phyloP scores from a whole-genome alignment of 2,113 vertebrate genomes.

The Ageneiosus marmoratus region DNA sequence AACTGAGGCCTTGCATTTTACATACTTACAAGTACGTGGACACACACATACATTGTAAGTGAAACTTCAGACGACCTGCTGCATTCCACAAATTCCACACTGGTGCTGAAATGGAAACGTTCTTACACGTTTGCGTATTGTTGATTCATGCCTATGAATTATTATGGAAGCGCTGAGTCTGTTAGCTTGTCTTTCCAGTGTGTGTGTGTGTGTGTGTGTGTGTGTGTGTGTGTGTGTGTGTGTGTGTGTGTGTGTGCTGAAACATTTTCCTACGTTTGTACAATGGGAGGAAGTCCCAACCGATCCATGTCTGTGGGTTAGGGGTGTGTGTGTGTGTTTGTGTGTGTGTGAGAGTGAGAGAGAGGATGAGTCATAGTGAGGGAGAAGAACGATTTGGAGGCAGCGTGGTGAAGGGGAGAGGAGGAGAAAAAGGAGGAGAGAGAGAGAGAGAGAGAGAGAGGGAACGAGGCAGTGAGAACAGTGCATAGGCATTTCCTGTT shows the following conservation, averaged over 20 bases:
- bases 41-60: background rate
- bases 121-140: slow-evolving; percentile 5
- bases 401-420: slow-evolving; percentile 1
- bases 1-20: slow-evolving; percentile 56
- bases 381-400: slow-evolving; percentile 45
- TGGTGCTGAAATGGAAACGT: slow-evolving; percentile 54
- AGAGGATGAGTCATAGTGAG: slow-evolving; percentile 67
- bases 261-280: slow-evolving; percentile 54
- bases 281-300: slow-evolving; percentile 73
- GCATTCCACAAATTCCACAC: slow-evolving; percentile 70
- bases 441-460: slow-evolving; percentile 36
- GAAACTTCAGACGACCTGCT: background rate
- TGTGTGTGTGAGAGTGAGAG: background rate
- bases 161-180: slow-evolving; percentile 19
- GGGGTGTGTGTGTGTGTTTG: slow-evolving; percentile 22
- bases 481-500: slow-evolving; percentile 77
- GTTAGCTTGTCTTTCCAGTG: slow-evolving; percentile 18
- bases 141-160: slow-evolving; percentile 9
- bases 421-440: slow-evolving; percentile 24
- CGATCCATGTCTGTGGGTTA: slow-evolving; percentile 40
- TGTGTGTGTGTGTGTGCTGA: slow-evolving; percentile 30
- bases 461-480: slow-evolving; percentile 47
- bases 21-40: background rate
- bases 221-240: slow-evolving; percentile 20
- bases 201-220: slow-evolving; percentile 29